Evolutionary conservation across 2,113 vertebrate genomes (phyloP).

Genomic region (Micronycteris hirsuta): DNA sequence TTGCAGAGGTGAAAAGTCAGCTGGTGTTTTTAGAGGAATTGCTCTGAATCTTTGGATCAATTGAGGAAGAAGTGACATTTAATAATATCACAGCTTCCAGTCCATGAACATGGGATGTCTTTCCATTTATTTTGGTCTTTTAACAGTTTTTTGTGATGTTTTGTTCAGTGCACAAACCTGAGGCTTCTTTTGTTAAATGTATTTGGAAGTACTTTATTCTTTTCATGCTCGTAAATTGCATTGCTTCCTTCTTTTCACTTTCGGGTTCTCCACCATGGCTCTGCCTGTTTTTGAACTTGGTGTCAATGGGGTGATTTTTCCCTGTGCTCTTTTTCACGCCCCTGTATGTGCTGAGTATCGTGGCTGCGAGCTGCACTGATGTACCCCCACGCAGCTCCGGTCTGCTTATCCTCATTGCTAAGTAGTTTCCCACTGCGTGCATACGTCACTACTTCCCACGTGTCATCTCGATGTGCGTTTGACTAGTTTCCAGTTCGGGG

Average conservation of each 20-base stretch:
- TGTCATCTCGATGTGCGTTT: background rate
- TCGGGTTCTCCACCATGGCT: background rate
- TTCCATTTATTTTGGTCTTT: background rate
- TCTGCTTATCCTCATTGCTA: background rate
- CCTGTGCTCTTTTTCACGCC: background rate
- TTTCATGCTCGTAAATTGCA: background rate
- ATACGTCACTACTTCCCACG: background rate
- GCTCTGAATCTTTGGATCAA: background rate
- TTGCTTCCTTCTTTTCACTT: background rate
- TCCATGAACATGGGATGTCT: background rate
- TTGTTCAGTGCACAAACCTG: background rate
- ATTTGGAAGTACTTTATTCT: background rate
- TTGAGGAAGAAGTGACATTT: background rate
- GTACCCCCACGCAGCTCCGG: background rate
- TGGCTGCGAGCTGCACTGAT: background rate
- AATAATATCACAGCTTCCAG: background rate
- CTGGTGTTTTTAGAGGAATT: background rate
- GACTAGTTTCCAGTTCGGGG: background rate
- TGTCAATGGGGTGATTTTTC: background rate
- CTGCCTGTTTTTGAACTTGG: background rate
- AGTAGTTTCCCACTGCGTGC: background rate
- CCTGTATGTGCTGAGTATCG: background rate
- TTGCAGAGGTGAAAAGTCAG: background rate
- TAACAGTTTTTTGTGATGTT: background rate
- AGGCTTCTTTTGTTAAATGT: background rate